phyloP scores from a whole-genome alignment of 2,797 vertebrate species.

The Cossypha caffra region DNA sequence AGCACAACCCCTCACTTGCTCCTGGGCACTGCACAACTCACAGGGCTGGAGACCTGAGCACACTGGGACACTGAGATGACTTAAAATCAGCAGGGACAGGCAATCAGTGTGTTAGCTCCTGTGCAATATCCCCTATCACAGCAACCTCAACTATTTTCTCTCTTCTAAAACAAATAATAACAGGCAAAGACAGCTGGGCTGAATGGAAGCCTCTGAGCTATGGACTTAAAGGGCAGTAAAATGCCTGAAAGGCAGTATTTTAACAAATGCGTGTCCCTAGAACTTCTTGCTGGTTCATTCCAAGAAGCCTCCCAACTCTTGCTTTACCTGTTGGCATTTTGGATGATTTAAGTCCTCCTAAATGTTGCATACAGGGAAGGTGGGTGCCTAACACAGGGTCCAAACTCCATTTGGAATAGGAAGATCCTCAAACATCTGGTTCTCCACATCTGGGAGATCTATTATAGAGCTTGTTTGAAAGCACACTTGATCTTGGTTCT shows the following conservation, averaged over 20 bases:
- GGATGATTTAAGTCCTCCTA: not conserved
- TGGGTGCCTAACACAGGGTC: rapidly evolving
- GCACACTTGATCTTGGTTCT: not conserved
- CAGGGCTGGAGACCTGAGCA: not conserved
- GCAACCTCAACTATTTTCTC: not conserved
- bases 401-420: not conserved
- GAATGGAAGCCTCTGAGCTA: not conserved
- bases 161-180: not conserved
- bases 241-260: not conserved
- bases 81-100: not conserved
- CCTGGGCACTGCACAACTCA: too few relatives aligned
- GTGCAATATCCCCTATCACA: not conserved
- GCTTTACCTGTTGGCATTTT: not conserved
- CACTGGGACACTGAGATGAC: not conserved
- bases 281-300: not conserved
- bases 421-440: not conserved
- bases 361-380: not conserved
- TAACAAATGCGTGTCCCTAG: not conserved
- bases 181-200: not conserved
- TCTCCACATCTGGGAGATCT: not conserved
- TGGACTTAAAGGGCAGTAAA: not conserved
- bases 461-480: not conserved
- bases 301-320: not conserved
- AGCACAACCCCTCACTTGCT: not conserved
- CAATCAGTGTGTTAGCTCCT: not conserved